Base-by-base conservation (phyloP, 2,113 vertebrate species). In the Sinosuthora webbiana region DNA sequence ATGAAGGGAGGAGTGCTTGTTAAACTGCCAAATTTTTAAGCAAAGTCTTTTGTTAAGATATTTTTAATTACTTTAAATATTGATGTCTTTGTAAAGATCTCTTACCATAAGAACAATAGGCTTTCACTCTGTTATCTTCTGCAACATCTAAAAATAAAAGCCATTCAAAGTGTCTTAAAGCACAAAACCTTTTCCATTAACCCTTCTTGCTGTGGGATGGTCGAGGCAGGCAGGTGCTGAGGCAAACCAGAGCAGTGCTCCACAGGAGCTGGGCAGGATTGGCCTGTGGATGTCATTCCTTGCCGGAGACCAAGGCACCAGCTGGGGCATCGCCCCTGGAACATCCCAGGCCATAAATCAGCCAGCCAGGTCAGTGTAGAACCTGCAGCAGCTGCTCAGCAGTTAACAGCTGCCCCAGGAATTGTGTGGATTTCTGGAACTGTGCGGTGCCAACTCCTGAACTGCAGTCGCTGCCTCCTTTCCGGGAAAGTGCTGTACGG, bases 61-160 rank as follows among this genome's bases (percentile, higher is more conserved):
- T 92, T 96, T 88, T 92, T 85, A 87, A 94, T 95, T 79, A 90
- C 68, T 89, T 93, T n/a, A 89, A 95, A 82, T 94, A 93, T 91
- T 95, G 91, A 89, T 94, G 87, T 68, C 44, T 94, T 89, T 87
- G 74, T 95, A 95, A 92, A 92, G 64, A 44, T n/a, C 53, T 88
- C 77, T 56, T 71, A 44, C 79, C 41, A 6, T 71, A 82, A 28
- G 45, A 96, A 96, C 95, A 96, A 94, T 87, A 31, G 88, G 73
- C 90, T 94, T 94, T 86, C 35, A 80, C 52, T 37, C 41, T 69
- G n/a, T 92, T 92, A 68, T 86, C 57, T 88, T 88, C 53, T 45
- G 85, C 44, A 41, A 86, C 27, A 31, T 17, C 93, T 96, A 94
- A 95, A 97, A 97, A 97, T 97, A 97, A 97, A 97, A 93, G 47